These are phyloP conservation scores for Aspidoscelis tigris DNA, from an alignment of 2,113 vertebrate species.

Conservation along the genomic window DNA sequence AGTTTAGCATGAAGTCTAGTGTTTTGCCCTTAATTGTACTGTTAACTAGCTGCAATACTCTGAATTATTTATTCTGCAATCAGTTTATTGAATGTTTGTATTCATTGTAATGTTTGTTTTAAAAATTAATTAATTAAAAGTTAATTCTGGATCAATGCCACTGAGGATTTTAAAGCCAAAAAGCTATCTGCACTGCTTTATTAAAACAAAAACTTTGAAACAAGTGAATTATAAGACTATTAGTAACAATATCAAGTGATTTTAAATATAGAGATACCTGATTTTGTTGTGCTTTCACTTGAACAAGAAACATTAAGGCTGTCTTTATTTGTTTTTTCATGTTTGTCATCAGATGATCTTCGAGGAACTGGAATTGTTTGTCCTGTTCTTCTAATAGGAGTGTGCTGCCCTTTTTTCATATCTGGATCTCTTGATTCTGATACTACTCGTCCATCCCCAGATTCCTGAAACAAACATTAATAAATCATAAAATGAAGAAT, in stretches of 20 bases:
- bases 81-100: too few species aligned
- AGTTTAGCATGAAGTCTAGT: too few species aligned
- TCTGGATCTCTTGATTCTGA: conserved; percentile 76
- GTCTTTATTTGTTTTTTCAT: conserved; percentile 78
- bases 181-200: background rate
- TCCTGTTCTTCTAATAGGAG: conserved; percentile 73
- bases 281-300: conserved; percentile 74
- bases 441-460: conserved; percentile 72
- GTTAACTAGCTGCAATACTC: too few species aligned
- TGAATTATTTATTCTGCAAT: too few species aligned
- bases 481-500: rapidly evolving
- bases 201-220: background rate
- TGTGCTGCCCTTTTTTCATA: conserved; percentile 76
- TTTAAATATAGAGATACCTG: conserved; percentile 62
- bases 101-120: too few species aligned
- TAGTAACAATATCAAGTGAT: background rate
- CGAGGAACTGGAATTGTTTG: conserved; percentile 69
- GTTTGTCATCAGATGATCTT: conserved; percentile 78
- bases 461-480: conserved; percentile 67
- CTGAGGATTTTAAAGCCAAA: background rate
- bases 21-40: too few species aligned
- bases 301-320: conserved; percentile 51
- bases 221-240: background rate
- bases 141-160: background rate
- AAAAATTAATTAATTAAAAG: too few species aligned